Evolutionary conservation across 2,113 vertebrate genomes (phyloP), one percentile per base, ranked within the genome.

Genomic region (Rhinogobius similis): DNA sequence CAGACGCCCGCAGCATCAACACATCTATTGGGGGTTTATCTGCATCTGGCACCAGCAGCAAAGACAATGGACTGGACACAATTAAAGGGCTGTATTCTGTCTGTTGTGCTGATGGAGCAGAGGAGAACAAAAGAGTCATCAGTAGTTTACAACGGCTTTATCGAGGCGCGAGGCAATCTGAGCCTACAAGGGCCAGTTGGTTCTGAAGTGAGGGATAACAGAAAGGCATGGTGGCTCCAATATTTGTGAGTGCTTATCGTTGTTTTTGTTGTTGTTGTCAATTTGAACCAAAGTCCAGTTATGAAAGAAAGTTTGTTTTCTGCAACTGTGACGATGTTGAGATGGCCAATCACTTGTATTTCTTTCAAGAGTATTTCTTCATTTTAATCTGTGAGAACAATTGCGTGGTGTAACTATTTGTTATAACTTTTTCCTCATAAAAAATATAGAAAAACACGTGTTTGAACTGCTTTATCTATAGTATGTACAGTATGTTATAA

Each of bases 1-100:
- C 5, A 24, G 12, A 43, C 4, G 62, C 71, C 72, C 36, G 68
- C 53, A 79, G 74, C 63, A 79, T 3, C 67, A 72, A 82, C 66
- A 23, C 41, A 75, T 80, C 68, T 41, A 43, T 56, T 50, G 32
- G 1, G 1, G 67, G 21, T 73, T 75, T 63, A 70, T 73, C 38
- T 10, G 52, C 64, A 46, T 10, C 67, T 70, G 72, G 74, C 43
- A 58, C 65, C 62, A 52, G 65, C 65, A 65, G 20, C 58, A 46
- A 74, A 62, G 62, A 63, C 36, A 20, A 43, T 62, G 27, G 65
- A 72, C 68, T 24, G 62, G 61, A 66, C 72, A n/a, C 56, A 62
- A 58, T 67, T 23, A 62, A 32, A 46, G 10, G 36, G 58, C 21
- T 1, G 23, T 76, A 63, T 62, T 46, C 48, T 44, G 62, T 20